phyloP scores from a whole-genome alignment of 2,113 vertebrate species.

The Lota lota region DNA sequence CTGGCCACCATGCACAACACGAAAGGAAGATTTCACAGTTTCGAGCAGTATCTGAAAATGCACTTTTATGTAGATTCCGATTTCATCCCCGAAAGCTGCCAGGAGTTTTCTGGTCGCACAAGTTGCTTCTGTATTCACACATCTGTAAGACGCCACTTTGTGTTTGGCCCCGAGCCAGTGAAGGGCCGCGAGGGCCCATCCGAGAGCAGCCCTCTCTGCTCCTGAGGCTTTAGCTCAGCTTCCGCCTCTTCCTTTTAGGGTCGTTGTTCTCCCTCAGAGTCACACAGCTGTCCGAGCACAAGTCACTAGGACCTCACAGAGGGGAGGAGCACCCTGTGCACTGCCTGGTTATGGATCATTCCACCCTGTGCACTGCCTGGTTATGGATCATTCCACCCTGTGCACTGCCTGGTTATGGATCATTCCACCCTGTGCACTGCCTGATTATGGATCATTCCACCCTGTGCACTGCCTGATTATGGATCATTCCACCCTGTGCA shows the following conservation, averaged over 20 bases:
- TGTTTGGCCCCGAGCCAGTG: neutral
- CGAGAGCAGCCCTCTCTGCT: neutral
- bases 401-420: no score
- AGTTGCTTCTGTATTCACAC: slow-evolving; percentile 28
- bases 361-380: no score
- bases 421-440: no score
- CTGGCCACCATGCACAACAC: slow-evolving; percentile 37
- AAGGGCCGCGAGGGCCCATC: neutral
- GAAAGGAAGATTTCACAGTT: slow-evolving; percentile 61
- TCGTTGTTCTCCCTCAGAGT: neutral
- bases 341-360: no score
- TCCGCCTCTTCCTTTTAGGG: neutral
- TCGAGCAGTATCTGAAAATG: slow-evolving; percentile 49
- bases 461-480: no score
- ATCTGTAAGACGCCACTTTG: neutral
- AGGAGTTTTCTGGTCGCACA: slow-evolving; percentile 21
- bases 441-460: no score
- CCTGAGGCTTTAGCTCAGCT: slow-evolving; percentile 9
- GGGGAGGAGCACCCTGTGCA: no score
- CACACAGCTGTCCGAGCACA: slow-evolving; percentile 6
- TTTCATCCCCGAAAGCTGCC: slow-evolving; percentile 40
- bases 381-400: no score
- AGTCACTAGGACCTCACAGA: neutral
- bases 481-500: no score
- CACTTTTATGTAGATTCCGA: slow-evolving; percentile 54